Base-by-base conservation (phyloP, 2,113 vertebrate species). In the Vimba vimba region DNA sequence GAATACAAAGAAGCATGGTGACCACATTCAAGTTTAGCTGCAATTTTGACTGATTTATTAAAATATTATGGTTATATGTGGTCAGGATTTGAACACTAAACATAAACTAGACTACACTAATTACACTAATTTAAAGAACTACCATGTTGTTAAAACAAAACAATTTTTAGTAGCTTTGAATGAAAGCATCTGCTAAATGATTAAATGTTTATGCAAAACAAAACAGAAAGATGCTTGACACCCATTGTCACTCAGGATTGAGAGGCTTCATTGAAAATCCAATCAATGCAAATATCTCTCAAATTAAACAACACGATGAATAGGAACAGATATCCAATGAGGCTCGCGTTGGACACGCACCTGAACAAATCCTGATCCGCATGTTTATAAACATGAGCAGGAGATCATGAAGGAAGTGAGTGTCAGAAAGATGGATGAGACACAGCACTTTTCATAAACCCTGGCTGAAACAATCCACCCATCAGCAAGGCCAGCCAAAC, bases 401-500 rank as follows among this genome's bases (percentile, higher is more conserved):
- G 21, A 75, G 71, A 39, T 64, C 59, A 55, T 62, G 50, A 82
- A 66, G 55, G 33, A 77, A 76, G 36, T 66, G 15, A 6, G 23
- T 55, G 86, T 86, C 86, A 81, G 64, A 75, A 82, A 81, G 85
- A 73, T 73, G 50, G 66, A 73, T 86, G 78, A 81, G n/a, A 81
- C 50, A 12, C 60, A 47, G 52, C 36, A 73, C 57, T 82, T 82
- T 39, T 78, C 52, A 73, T 83, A 36, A 83, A 86, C 50, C 64
- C n/a, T 15, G 50, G 50, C 30, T 83, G 66, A 73, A 47, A 88
- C 79, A 66, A 86, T 59, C 36, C 25, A 64, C 68, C 25, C 55
- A 75, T 39, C 45, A 57, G 43, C 69, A 82, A 25, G 36, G 25
- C 36, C 78, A 43, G 86, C 60, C 71, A 89, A 90, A 91, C 88